These are phyloP conservation scores for Globia sparganii DNA, from an alignment of 2,888 invertebrate genomes.

Conservation along the genomic window DNA sequence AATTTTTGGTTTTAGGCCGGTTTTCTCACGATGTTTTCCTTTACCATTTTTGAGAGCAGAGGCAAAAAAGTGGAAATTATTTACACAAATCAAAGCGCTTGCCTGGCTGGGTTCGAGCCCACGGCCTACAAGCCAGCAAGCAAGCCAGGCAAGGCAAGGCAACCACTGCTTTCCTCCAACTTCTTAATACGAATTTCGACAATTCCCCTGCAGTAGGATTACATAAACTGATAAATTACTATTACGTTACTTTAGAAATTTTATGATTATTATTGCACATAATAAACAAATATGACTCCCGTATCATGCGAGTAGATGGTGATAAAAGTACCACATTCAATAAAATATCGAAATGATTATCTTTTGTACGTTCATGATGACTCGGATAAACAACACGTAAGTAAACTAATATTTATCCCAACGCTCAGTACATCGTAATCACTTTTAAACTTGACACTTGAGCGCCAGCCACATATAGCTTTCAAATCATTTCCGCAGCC, in stretches of 20 bases:
- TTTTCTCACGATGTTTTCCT: neutral
- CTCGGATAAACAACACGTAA: too few relatives aligned
- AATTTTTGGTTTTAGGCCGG: too few relatives aligned
- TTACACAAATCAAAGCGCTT: neutral
- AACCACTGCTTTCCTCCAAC: neutral
- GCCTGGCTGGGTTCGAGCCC: neutral
- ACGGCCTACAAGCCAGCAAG: too few relatives aligned
- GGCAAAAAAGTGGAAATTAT: too few relatives aligned
- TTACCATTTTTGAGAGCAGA: too few relatives aligned
- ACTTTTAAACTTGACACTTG: too few relatives aligned
- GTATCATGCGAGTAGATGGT: constrained; percentile 17
- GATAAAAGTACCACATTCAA: neutral
- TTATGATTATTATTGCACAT: constrained; percentile 13
- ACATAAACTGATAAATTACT: neutral
- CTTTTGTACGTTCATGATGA: constrained; percentile 11
- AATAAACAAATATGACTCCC: constrained; percentile 9
- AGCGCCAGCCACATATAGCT: neutral
- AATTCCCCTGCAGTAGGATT: neutral
- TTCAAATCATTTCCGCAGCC: neutral
- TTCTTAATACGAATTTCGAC: neutral
- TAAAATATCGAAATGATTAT: constrained; percentile 11
- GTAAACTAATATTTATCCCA: neutral
- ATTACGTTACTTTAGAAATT: neutral
- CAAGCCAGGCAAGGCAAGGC: neutral
- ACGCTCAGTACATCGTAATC: too few relatives aligned